Base-by-base conservation (phyloP, 2,888 invertebrate genomes). In the Autographa gamma region DNA sequence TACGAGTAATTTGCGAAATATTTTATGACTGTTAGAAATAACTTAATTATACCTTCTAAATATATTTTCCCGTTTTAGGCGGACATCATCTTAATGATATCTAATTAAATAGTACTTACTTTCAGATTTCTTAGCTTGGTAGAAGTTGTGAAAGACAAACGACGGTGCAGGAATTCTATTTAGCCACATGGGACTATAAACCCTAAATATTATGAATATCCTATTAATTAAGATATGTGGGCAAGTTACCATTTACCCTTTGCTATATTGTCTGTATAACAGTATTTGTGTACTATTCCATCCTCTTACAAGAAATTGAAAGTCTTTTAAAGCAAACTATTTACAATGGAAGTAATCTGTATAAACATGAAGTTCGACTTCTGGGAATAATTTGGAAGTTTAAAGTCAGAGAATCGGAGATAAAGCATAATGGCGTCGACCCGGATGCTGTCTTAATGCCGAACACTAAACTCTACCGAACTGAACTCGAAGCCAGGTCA, bases 391-490 rank as follows among this genome's bases (percentile, higher is more conserved):
- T 84, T 86, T 76, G 78, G 80, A 81, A 80, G 77, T 85, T 77
- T 85, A 72, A 84, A 88, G 86, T 25, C 25, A 25, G 25, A 25
- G 83, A 87, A 86, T 83, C 78, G 71, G 71, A 85, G 88, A 88
- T 88, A 88, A 88, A 86, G 72, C 80, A 79, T 75, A 81, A 83
- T 85, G 85, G 72, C 84, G 85, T 85, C 89, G 88, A 93, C 92
- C 92, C 93, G 93, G 93, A 93, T 92, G 86, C 87, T 88, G 83
- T 71, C 65, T 82, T 71, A 75, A 76, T 81, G 73, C 74, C 71
- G 74, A 73, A 74, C 67, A 61, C 74, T 77, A 48, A 48, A 82
- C 79, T 83, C 88, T 86, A 86, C 83, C 90, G 88, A 86, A 79
- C 82, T 84, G 77, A 82, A 79, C 80, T 83, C 77, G 80, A 78